Conservation (phyloP, 2,888 invertebrate genomes). For the Lepidochrysops patricia region DNA sequence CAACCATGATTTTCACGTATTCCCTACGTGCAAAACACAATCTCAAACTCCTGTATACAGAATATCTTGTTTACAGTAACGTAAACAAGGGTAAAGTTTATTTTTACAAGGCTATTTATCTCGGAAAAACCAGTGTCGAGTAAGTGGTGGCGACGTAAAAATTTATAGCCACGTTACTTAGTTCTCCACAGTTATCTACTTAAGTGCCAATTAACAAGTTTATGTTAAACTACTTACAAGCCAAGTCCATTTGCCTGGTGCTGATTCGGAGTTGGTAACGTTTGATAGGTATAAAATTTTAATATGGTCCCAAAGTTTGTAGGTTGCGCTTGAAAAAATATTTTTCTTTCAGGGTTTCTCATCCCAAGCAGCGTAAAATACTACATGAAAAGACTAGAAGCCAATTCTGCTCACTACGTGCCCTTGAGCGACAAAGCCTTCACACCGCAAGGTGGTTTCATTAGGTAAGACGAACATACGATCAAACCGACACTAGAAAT, state of each 20-base stretch:
- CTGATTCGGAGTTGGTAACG: too few species aligned
- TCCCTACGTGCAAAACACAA: not conserved
- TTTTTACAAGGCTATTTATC: not conserved
- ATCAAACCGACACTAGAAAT: not conserved
- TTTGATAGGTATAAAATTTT: too few species aligned
- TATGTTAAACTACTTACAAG: too few species aligned
- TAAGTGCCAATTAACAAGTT: not conserved
- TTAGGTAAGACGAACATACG: constrained; percentile 40
- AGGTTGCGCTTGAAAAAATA: too few species aligned
- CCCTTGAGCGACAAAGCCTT: constrained; percentile 57
- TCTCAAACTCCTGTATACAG: not conserved
- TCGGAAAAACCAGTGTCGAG: not conserved
- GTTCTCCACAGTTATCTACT: not conserved
- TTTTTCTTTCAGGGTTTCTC: constrained; percentile 39
- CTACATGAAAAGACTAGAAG: constrained; percentile 50
- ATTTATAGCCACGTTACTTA: not conserved
- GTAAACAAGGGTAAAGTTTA: not conserved
- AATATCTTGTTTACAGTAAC: not conserved
- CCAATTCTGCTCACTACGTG: constrained; percentile 37
- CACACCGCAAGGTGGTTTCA: constrained; percentile 58
- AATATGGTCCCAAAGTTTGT: too few species aligned
- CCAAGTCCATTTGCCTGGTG: too few species aligned
- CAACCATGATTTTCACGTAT: not conserved
- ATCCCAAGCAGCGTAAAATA: constrained; percentile 64
- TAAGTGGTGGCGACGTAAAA: not conserved